Conservation (phyloP, 2,797 vertebrate species). For the Carduelis carduelis region DNA sequence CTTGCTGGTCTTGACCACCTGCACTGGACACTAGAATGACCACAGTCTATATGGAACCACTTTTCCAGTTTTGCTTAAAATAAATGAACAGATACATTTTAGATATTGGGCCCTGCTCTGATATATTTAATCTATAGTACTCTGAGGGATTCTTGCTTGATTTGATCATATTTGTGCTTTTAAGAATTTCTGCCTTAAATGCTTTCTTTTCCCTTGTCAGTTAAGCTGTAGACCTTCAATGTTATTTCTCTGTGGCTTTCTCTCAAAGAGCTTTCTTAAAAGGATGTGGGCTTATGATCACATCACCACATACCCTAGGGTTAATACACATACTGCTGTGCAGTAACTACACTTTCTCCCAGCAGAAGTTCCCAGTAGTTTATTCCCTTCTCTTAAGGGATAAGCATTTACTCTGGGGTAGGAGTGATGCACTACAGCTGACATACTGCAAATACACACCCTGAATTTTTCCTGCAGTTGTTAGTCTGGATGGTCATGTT, state of each 20-base stretch:
- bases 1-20: background rate
- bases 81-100: background rate
- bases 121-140: background rate
- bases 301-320: background rate
- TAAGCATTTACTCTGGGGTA: background rate
- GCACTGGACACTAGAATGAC: background rate
- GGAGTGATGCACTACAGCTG: background rate
- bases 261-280: background rate
- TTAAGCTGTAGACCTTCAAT: background rate
- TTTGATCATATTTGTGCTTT: background rate
- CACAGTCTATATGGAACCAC: background rate
- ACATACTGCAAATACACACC: background rate
- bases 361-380: background rate
- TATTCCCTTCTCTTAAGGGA: background rate
- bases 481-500: background rate
- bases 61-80: background rate
- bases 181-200: background rate
- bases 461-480: background rate
- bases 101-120: background rate
- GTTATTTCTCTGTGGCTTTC: background rate
- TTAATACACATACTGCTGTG: background rate
- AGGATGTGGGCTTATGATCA: background rate
- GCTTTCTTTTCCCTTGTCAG: background rate
- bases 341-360: background rate
- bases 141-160: background rate